Evolutionary conservation across 1,140 invertebrate species (phyloP).

Genomic region (Orius insidiosus): DNA sequence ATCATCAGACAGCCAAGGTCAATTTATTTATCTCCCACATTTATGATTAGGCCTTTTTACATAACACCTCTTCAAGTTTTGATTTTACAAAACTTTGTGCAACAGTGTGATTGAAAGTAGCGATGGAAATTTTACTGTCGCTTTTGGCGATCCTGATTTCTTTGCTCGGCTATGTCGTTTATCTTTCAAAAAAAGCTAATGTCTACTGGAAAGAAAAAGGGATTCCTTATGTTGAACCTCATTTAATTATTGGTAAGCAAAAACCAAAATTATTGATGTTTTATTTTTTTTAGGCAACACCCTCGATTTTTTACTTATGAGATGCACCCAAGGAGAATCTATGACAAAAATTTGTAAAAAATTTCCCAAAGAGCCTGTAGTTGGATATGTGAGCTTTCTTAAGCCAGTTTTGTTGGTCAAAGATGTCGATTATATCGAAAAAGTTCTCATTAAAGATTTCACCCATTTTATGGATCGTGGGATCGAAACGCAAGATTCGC

Average conservation of each 20-base stretch:
- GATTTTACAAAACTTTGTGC: too few species aligned
- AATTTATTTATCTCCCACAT: too few species aligned
- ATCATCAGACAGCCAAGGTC: too few species aligned
- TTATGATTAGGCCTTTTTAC: too few species aligned
- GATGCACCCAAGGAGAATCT: neutral
- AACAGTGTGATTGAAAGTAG: too few species aligned
- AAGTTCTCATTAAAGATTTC: conserved; percentile 4
- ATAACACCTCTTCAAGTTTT: too few species aligned
- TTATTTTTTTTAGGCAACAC: neutral
- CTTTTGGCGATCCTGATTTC: neutral
- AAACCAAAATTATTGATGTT: neutral
- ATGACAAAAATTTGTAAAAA: neutral
- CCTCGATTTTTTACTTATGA: neutral
- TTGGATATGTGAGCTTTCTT: neutral
- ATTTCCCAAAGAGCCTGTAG: neutral
- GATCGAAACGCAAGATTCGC: neutral
- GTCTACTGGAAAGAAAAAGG: neutral
- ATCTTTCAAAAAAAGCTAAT: neutral
- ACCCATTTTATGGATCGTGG: neutral
- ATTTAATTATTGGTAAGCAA: neutral
- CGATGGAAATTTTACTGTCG: neutral
- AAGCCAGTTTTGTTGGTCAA: neutral
- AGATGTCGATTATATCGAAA: neutral
- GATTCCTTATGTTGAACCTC: neutral
- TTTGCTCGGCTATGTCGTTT: neutral